Evolutionary conservation across 2,113 vertebrate species (phyloP), one percentile per base, ranked within the genome.

Genomic region (Hyaena hyaena): DNA sequence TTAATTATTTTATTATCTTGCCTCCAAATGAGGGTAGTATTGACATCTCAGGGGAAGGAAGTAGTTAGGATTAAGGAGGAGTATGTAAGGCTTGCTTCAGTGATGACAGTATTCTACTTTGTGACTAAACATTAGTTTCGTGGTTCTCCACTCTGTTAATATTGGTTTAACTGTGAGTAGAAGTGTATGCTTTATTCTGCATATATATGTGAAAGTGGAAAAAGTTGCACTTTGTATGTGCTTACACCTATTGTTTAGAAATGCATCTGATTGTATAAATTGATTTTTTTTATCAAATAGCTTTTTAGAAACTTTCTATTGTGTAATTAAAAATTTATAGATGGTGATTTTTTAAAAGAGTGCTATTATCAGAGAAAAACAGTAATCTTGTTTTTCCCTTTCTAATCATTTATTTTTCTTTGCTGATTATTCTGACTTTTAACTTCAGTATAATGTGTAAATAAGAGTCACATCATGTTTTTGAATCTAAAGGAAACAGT

Each of bases 331-430:
- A 77, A 73, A 84, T 87, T 4, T 63, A 4, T 90, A 83, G 5
- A 10, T 82, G 63, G 28, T 81, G 8, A 45, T 61, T 94, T 91
- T 63, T 65, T 4, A 94, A 68, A 61, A 43, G 24, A 91, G 1
- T 93, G 33, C 23, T 35, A 16, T 45, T 81, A 85, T 5, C 7
- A 81, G 74, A 92, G 58, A 73, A 89, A 68, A 95, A 50, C 73
- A 6, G 48, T 19, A 33, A 35, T 73, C 24, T 80, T 90, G 4
- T 81, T 93, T 82, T 58, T 82, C 23, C 14, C 10, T 95, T 94
- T 90, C 61, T 21, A 96, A 35, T 63, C 14, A 83, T 74, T 88
- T 94, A 35, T 61, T 89, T 97, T 94, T 86, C n/a, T 90, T 88
- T 2, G 23, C 31, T 85, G 65, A 73, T 50, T 91, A 26, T 61